phyloP scores from a whole-genome alignment of 2,113 vertebrate species.

The Gopherus flavomarginatus region DNA sequence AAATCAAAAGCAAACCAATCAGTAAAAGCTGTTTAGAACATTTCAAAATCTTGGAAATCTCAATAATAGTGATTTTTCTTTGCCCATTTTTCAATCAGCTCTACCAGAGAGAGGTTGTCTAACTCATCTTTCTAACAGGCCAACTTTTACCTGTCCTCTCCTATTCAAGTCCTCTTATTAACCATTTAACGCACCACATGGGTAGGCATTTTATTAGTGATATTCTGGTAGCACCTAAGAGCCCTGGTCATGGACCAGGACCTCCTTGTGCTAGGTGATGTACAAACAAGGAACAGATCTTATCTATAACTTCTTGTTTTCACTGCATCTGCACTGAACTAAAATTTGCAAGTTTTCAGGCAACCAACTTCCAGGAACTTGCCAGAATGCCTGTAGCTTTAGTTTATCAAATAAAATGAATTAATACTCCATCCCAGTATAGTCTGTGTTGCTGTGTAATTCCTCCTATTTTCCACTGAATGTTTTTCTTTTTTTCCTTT shows the following conservation, averaged over 20 bases:
- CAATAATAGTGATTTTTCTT: neutral
- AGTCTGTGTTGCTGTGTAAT: neutral
- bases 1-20: neutral
- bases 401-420: neutral
- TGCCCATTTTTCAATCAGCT: neutral
- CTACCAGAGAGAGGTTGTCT: neutral
- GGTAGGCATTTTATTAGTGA: neutral
- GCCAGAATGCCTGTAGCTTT: neutral
- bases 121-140: neutral
- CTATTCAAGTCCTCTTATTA: neutral
- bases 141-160: neutral
- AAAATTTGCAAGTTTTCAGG: neutral
- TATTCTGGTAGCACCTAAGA: neutral
- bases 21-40: neutral
- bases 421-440: neutral
- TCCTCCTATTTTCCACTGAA: neutral
- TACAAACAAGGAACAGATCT: neutral
- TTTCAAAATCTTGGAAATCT: neutral
- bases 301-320: neutral
- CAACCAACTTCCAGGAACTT: neutral
- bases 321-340: neutral
- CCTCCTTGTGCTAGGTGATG: neutral
- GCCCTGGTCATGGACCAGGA: neutral
- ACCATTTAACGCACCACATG: neutral
- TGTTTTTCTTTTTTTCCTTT: neutral